phyloP scores from a whole-genome alignment of 1,140 invertebrate species.

The Drosophila neocordata region DNA sequence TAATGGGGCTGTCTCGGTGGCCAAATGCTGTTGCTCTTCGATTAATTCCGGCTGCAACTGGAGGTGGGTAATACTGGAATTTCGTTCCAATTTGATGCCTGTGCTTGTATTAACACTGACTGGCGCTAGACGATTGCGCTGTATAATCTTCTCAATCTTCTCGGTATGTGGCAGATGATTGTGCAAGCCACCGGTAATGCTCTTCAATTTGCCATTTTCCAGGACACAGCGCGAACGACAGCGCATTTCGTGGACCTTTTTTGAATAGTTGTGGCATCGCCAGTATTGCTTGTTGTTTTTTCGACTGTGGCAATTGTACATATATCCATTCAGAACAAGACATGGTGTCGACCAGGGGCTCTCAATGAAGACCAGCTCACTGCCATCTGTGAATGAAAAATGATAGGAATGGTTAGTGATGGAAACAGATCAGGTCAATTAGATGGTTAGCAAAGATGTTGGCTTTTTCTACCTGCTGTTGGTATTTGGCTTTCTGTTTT shows the following conservation, averaged over 20 bases:
- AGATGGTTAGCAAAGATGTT: background rate
- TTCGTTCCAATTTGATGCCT: conserved; percentile 34
- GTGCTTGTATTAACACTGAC: conserved; percentile 7
- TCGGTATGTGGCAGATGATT: conserved; percentile 82
- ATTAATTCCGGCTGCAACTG: conserved; percentile 28
- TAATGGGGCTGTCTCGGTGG: conserved; percentile 40
- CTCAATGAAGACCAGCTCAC: conserved; percentile 73
- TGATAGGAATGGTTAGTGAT: conserved; percentile 22
- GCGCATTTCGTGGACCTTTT: conserved; percentile 69
- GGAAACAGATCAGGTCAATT: background rate
- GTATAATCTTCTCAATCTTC: conserved; percentile 79
- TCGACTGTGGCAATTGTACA: conserved; percentile 82
- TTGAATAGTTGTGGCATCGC: conserved; percentile 82
- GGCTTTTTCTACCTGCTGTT: background rate
- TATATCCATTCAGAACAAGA: conserved; percentile 72
- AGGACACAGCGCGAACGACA: conserved; percentile 81
- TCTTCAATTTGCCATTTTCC: conserved; percentile 71
- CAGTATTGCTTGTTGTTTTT: conserved; percentile 81
- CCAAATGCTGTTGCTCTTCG: conserved; percentile 25
- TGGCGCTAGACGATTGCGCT: conserved; percentile 65
- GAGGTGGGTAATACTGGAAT: conserved; percentile 37
- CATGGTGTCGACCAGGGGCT: conserved; percentile 82
- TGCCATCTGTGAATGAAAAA: conserved; percentile 37
- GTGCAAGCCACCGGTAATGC: conserved; percentile 71
- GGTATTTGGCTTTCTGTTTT: background rate